A percentile compares a stretch with the other conserved stretches of the same genome.
Conservation (phyloP, 2,113 vertebrate species). For the Maccullochella peelii region DNA sequence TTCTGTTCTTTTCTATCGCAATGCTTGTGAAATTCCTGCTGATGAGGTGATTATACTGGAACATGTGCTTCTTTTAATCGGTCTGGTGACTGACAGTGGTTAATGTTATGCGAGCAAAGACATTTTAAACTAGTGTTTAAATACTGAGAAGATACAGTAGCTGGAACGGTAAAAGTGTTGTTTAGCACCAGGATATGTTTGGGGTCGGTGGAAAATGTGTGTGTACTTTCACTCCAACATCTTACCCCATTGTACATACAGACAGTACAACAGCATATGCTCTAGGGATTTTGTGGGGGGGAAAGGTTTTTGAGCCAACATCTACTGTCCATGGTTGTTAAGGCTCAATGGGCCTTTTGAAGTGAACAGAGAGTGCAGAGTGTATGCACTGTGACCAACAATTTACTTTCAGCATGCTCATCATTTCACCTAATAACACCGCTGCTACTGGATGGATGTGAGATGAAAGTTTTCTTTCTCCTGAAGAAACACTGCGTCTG, state of each 20-base stretch:
- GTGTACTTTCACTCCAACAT: conserved; percentile 47
- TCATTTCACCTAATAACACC: conserved; percentile 54
- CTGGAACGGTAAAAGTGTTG: background rate
- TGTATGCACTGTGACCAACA: conserved; percentile 46
- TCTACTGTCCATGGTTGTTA: conserved; percentile 41
- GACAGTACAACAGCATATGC: conserved; percentile 49
- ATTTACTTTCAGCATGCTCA: conserved; percentile 59
- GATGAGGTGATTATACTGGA: conserved; percentile 76
- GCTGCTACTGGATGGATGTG: conserved; percentile 6
- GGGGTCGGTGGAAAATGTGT: conserved; percentile 11
- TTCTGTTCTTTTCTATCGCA: conserved; percentile 59
- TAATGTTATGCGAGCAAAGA: conserved; percentile 20
- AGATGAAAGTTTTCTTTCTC: conserved; percentile 50
- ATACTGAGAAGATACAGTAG: conserved; percentile 7
- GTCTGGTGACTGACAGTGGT: conserved; percentile 39
- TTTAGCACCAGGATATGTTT: conserved; percentile 32
- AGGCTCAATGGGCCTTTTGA: conserved; percentile 65
- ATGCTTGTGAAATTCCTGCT: conserved; percentile 72
- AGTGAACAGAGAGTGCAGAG: conserved; percentile 49
- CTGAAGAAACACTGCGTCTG: conserved; percentile 10
- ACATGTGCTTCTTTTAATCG: conserved; percentile 54
- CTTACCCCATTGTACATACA: conserved; percentile 57
- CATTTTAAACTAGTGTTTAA: conserved; percentile 39
- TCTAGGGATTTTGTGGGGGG: conserved; percentile 35
- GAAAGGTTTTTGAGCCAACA: conserved; percentile 30